Evolutionary conservation across 2,888 invertebrate genomes (phyloP).

Genomic region (Steinernema scapterisci): DNA sequence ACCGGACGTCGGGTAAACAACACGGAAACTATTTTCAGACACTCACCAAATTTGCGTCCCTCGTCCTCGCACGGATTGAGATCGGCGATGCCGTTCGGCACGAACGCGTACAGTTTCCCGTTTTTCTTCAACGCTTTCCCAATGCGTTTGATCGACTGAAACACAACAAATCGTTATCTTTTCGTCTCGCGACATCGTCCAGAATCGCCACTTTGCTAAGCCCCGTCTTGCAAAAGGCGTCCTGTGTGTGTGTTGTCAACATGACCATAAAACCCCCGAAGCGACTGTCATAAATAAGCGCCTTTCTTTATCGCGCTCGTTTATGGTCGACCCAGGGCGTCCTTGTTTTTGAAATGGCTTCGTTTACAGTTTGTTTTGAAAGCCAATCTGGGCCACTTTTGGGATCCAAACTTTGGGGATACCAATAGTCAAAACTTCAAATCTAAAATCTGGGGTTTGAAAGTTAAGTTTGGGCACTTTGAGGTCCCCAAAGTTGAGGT

Average conservation of each 20-base stretch:
- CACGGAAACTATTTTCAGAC: too few relatives aligned
- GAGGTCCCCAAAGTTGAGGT: too few relatives aligned
- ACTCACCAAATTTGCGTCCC: slow-evolving; percentile 34
- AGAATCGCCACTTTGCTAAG: too few relatives aligned
- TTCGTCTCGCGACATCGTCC: neutral
- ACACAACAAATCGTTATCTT: neutral
- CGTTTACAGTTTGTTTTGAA: too few relatives aligned
- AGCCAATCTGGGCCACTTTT: too few relatives aligned
- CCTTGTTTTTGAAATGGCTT: neutral
- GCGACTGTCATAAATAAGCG: slow-evolving; percentile 29
- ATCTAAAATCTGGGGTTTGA: too few relatives aligned
- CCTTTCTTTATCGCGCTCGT: slow-evolving; percentile 20
- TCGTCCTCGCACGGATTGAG: slow-evolving; percentile 22
- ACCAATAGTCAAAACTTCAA: too few relatives aligned
- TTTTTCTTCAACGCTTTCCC: slow-evolving; percentile 33
- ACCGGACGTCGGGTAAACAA: too few relatives aligned
- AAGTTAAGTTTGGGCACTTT: too few relatives aligned
- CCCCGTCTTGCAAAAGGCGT: too few relatives aligned
- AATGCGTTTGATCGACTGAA: slow-evolving; percentile 29
- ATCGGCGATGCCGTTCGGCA: slow-evolving; percentile 39
- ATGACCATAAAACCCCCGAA: slow-evolving; percentile 19
- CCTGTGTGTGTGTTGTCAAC: neutral
- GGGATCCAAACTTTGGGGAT: too few relatives aligned
- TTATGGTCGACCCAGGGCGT: neutral
- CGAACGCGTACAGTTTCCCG: slow-evolving; percentile 34